Base-by-base conservation (phyloP, 2,888 invertebrate species). In the Mongoloraphidia duomilia region DNA sequence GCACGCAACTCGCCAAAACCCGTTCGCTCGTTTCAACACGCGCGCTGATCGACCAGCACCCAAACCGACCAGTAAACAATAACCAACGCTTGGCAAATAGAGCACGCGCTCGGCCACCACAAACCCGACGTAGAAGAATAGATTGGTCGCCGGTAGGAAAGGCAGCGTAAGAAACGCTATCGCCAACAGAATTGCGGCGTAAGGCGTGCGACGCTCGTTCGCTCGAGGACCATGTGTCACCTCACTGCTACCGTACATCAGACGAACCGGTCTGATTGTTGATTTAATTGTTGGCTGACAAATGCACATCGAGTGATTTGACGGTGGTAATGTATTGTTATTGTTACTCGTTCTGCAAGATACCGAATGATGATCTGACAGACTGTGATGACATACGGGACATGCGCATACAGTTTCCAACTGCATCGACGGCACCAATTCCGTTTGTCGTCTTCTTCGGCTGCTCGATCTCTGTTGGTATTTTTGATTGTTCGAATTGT, bases 71-170 rank as follows among this genome's bases (percentile, higher is more conserved):
- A 95, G 72, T 59, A 96, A 76, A 70, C 94, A 95, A 69, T 86
- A 89, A 47, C 95, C 96, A 62, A 95, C 89, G 71, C 93, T 94
- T 46, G 96, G 95, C 67, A 96, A 79, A 72, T 96, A 97, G 55
- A 97, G 76, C 56, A 96, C 84, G 55, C 96, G 78, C 71, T 97
- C 97, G 51, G 96, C 97, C 49, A 96, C 87, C 57, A 97, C 96
- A 69, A 97, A 97, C 45, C 97, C 97, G 52, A 97, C 96, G 69
- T 96, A 95, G 74, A 95, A 94, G 69, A 96, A 84, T 59, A 95
- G 72, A 76, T 97, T 97, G 60, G 91, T 86, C 54, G 96, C 95
- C 55, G 95, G 96, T 62, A 96, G 75, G 72, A 95, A 96, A 53
- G 96, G 94, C 58, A 96, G 74, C 57, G 86, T 79, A 64, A 94